A percentile compares a stretch with the other conserved stretches of the same genome.
These are phyloP conservation scores for Dione juno DNA, from an alignment of 2,888 invertebrate species.

Conservation along the genomic window DNA sequence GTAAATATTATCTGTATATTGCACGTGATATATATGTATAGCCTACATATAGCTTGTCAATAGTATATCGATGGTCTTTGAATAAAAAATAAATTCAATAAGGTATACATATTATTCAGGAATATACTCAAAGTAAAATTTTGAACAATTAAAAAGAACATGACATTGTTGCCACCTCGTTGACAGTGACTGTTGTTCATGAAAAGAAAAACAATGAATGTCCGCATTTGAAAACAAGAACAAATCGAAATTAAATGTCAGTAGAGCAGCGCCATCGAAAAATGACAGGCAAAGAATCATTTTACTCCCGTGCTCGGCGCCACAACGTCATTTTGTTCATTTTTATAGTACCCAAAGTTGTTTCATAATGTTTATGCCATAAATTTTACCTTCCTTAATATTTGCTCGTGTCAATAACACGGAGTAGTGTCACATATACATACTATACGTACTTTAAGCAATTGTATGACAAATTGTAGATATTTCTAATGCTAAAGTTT, in stretches of 20 bases:
- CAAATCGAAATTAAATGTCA: conserved; percentile 69
- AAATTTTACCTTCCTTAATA: neutral
- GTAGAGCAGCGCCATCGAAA: conserved; percentile 56
- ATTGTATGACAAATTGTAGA: neutral
- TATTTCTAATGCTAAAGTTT: neutral
- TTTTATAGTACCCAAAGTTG: neutral
- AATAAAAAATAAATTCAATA: neutral
- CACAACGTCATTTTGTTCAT: conserved; percentile 26
- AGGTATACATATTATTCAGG: too few species aligned
- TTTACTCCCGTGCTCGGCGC: conserved; percentile 33
- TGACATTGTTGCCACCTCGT: conserved; percentile 33
- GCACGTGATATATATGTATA: conserved; percentile 29
- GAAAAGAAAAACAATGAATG: conserved; percentile 55
- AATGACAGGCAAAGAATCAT: conserved; percentile 53
- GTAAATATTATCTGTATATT: conserved; percentile 51
- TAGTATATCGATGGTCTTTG: neutral
- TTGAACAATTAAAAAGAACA: neutral
- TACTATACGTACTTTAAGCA: neutral
- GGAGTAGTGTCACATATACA: too few species aligned
- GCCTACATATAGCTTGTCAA: neutral
- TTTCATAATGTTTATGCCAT: neutral
- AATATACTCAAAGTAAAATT: too few species aligned
- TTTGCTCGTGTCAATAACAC: neutral
- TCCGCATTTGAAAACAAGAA: conserved; percentile 58
- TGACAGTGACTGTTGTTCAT: conserved; percentile 53